Evolutionary conservation across 2,888 invertebrate species (phyloP), one percentile per base, ranked within the genome.

Genomic region (Hirtodrosophila confusa): DNA sequence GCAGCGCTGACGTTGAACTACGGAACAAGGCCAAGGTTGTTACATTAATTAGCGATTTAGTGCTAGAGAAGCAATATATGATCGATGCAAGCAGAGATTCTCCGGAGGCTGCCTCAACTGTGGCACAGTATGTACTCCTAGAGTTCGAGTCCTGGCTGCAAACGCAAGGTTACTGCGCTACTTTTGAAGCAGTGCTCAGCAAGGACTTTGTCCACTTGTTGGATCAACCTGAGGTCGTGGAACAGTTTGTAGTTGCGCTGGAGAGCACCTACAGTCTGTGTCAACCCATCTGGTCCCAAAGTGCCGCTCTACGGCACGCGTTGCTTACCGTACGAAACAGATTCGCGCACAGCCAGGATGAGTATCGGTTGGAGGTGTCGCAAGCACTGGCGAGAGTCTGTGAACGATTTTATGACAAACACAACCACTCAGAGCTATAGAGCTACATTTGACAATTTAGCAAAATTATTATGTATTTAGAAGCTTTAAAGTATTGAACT

Each of bases 31-130:
- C 93, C 4, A 94, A 93, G 87, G 92, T 93, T 0, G 90, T 94
- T 35, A 93, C 93, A 9, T 89, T 95, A 35, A 91, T 95, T 10
- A 92, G 93, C 69, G 95, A 95, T 90, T 89, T 95, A 17, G 89
- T 94, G 6, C 78, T 92, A 1, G 95, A 95, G 53, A 88, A 89
- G 36, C 80, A 80, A 9, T 67, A 77, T 1, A 80, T 76, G 3
- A 68, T 89, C 3, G 75, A 83, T 3, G 51, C 69, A 3, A 63
- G 58, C 39, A 54, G 64, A n/a, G 73, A 62, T 4, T 63, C 68
- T 0, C 51, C 68, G 0, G 82, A 88, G 41, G 69, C 70, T 8
- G 62, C 71, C 1, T 57, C 79, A 31, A 80, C 80, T 3, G 49
- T 80, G 3, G 82, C 89, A 0, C 90, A 90, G 60, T 91, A 91